A percentile compares a stretch with the other conserved stretches of the same genome.
phyloP scores from a whole-genome alignment of 2,888 invertebrate genomes.

The Syrphus vitripennis region DNA sequence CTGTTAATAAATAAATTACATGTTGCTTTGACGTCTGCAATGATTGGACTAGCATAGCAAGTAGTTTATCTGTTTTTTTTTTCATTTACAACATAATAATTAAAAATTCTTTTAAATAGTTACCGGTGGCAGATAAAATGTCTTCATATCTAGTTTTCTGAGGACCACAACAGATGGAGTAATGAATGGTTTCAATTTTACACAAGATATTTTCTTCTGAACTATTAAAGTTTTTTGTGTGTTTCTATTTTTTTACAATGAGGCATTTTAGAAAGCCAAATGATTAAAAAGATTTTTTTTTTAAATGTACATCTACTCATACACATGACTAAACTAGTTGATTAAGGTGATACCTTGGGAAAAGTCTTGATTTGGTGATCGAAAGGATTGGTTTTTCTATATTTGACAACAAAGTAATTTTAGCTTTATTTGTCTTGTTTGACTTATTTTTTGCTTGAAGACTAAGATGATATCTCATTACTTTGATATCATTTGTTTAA shows the following conservation, averaged over 20 bases:
- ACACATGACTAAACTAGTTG: neutral
- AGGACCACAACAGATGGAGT: neutral
- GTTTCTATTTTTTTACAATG: neutral
- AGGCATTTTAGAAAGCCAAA: neutral
- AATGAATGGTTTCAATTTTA: neutral
- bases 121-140: neutral
- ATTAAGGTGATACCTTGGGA: neutral
- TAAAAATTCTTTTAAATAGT: neutral
- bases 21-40: neutral
- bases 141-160: neutral
- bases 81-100: neutral
- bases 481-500: no score
- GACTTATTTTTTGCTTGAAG: neutral
- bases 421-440: neutral
- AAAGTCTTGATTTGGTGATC: neutral
- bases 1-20: constrained; percentile 3
- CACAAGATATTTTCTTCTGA: neutral
- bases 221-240: neutral
- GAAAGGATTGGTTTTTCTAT: neutral
- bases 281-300: neutral
- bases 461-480: neutral
- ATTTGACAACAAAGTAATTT: neutral
- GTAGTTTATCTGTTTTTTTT: neutral
- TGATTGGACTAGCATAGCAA: neutral
- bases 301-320: no score